Conservation (phyloP, 92 coral and sea anemone species). For the Meandrina meandrites region DNA sequence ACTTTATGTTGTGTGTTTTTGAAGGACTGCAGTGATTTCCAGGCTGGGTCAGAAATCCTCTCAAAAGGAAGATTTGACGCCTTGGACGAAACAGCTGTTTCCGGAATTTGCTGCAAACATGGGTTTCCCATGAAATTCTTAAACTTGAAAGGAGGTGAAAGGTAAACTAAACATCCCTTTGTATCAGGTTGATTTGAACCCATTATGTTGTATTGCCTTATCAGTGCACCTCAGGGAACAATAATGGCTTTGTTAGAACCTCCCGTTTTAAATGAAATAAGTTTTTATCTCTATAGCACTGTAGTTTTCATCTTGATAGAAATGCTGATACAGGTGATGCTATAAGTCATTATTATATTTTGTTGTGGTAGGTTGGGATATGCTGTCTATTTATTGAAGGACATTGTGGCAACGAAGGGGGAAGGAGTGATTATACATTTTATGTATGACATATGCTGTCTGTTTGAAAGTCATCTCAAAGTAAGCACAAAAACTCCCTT, state of each 20-base stretch:
- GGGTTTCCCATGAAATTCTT: conserved; percentile 59
- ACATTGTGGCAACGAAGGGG: conserved; percentile 16
- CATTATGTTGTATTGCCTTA: too few species aligned
- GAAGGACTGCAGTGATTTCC: conserved; percentile 36
- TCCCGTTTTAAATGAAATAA: too few species aligned
- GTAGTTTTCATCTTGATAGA: too few species aligned
- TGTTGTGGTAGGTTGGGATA: conserved; percentile 49
- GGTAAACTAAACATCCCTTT: conserved; percentile 29
- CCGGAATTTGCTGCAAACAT: conserved; percentile 64
- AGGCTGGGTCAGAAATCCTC: conserved; percentile 64
- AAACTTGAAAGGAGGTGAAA: conserved; percentile 69
- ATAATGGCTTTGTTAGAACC: too few species aligned
- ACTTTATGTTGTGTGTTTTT: not conserved
- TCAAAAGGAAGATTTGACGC: conserved; percentile 68
- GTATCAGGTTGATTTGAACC: not conserved
- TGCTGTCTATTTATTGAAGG: conserved; percentile 51
- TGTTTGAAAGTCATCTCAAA: too few species aligned
- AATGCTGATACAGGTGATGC: too few species aligned
- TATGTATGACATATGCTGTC: too few species aligned
- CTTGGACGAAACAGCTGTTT: conserved; percentile 72
- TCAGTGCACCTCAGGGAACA: too few species aligned
- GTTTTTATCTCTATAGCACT: too few species aligned
- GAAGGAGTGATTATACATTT: not conserved
- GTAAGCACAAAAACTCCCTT: too few species aligned
- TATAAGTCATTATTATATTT: too few species aligned